These are phyloP conservation scores for Pangasius macronema DNA, from an alignment of 2,797 vertebrate species.

Conservation along the genomic window DNA sequence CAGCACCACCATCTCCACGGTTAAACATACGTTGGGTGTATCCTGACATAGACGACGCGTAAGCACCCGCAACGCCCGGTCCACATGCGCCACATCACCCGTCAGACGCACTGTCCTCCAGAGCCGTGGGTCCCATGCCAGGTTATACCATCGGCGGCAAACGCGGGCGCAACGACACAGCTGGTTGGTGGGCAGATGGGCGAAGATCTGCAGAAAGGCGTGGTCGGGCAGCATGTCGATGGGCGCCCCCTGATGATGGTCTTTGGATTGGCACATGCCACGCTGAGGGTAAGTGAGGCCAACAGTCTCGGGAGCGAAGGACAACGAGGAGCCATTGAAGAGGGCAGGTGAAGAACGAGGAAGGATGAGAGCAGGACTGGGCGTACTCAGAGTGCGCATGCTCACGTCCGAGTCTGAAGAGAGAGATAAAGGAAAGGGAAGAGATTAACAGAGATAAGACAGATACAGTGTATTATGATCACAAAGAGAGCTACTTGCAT, in stretches of 20 bases:
- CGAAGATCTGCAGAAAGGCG: slow-evolving; percentile 80
- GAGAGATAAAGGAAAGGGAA: background rate
- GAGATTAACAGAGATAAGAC: background rate
- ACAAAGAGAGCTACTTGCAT: background rate
- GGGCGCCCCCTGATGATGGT: slow-evolving; percentile 76
- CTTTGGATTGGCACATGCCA: slow-evolving; percentile 75
- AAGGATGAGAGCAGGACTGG: slow-evolving; percentile 84
- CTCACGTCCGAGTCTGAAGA: slow-evolving; percentile 86
- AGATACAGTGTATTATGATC: background rate
- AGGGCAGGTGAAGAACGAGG: slow-evolving; percentile 67
- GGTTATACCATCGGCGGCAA: slow-evolving; percentile 87
- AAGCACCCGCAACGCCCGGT: slow-evolving; percentile 85
- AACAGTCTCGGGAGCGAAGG: slow-evolving; percentile 81
- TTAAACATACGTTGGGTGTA: slow-evolving; percentile 88
- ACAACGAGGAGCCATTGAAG: slow-evolving; percentile 86
- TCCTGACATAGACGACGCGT: slow-evolving; percentile 87
- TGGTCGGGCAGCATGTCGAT: slow-evolving; percentile 82
- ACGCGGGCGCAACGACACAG: slow-evolving; percentile 85
- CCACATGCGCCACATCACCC: slow-evolving; percentile 82
- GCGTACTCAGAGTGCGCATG: slow-evolving; percentile 86
- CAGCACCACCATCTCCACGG: slow-evolving; percentile 83
- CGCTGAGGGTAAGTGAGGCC: slow-evolving; percentile 80
- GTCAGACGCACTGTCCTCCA: slow-evolving; percentile 86
- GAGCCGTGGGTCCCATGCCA: slow-evolving; percentile 86
- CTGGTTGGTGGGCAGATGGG: slow-evolving; percentile 87